phyloP scores from a whole-genome alignment of 2,113 vertebrate species.

The Peromyscus leucopus region DNA sequence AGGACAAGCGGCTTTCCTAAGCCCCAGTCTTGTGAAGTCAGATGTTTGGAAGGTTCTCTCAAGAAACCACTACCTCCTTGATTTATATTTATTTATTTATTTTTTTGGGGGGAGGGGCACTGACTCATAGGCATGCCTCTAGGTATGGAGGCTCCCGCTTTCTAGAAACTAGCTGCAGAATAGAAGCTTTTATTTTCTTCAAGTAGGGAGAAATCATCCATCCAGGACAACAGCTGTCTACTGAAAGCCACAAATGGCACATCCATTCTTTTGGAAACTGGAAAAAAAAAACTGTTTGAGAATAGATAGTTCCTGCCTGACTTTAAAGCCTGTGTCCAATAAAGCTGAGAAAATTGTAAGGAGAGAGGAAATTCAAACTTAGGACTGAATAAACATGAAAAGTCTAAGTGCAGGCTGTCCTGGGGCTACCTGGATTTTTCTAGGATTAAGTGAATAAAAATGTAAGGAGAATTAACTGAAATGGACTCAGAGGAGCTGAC shows the following conservation, averaged over 20 bases:
- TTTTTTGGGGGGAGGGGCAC: neutral
- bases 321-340: neutral
- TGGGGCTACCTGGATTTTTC: neutral
- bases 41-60: conserved; percentile 63
- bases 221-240: neutral
- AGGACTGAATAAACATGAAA: neutral
- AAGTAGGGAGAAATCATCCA: neutral
- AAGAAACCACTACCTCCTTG: conserved; percentile 58
- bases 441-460: neutral
- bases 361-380: neutral
- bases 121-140: neutral
- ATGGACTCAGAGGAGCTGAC: neutral
- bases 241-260: neutral
- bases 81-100: neutral
- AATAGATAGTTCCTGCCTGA: neutral
- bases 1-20: conserved; percentile 71
- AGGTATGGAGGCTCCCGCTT: neutral
- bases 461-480: neutral
- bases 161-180: neutral
- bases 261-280: neutral
- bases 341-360: neutral
- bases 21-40: conserved; percentile 75
- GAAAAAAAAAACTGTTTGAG: neutral
- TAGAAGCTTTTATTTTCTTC: conserved; percentile 1
- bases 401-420: neutral